Percentiles rank a stretch among this genome's conserved stretches.
Evolutionary conservation across 1,140 invertebrate genomes (phyloP).

Genomic region (Tyrophagus putrescentiae): DNA sequence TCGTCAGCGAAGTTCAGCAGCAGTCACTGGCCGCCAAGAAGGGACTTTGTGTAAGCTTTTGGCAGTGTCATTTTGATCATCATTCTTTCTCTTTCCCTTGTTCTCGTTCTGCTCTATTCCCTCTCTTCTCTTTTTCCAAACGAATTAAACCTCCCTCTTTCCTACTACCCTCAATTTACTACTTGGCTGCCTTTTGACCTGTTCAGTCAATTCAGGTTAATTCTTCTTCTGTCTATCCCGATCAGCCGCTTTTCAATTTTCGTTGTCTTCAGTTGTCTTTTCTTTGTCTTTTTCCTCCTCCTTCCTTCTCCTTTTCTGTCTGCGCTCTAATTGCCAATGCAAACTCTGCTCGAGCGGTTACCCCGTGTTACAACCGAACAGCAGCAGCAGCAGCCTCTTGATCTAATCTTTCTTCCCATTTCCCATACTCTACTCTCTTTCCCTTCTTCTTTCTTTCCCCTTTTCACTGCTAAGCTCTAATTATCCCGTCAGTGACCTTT

Average conservation of each 20-base stretch:
- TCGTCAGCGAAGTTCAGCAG: conserved; percentile 68
- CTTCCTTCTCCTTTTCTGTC: too few species aligned
- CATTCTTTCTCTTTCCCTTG: conserved; percentile 21
- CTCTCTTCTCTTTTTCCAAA: neutral
- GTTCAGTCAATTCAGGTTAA: neutral
- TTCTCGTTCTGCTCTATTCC: neutral
- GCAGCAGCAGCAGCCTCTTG: too few species aligned
- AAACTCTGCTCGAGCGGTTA: too few species aligned
- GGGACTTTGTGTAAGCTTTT: conserved; percentile 59
- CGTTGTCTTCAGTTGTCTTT: too few species aligned
- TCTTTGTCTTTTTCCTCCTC: too few species aligned
- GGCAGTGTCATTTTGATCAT: neutral
- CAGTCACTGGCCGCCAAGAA: conserved; percentile 74
- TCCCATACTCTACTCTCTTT: too few species aligned
- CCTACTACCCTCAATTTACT: neutral
- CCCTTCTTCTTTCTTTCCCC: conserved; percentile 19
- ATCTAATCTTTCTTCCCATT: too few species aligned
- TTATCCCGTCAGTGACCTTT: conserved; percentile 1
- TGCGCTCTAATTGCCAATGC: too few species aligned
- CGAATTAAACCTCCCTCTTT: neutral
- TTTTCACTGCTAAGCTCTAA: conserved; percentile 17
- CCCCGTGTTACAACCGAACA: too few species aligned
- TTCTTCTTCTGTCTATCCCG: conserved; percentile 18
- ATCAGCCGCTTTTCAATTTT: too few species aligned
- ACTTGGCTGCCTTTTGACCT: neutral